Conservation (phyloP, 1,140 invertebrate species). For the Danaus plexippus region DNA sequence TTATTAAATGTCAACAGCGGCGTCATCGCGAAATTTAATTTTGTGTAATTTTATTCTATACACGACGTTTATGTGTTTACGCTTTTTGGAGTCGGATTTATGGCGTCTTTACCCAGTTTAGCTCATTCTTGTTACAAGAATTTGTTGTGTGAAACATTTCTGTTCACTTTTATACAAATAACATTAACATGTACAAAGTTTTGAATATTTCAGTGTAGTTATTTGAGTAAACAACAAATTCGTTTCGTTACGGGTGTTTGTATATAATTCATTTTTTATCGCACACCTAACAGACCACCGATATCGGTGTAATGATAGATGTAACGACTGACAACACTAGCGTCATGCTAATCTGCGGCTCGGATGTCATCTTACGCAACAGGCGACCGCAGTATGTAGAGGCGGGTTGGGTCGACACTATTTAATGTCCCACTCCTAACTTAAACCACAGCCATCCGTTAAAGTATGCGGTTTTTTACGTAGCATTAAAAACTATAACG, state of each 20-base stretch:
- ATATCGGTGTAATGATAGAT: too few species aligned
- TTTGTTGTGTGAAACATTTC: too few species aligned
- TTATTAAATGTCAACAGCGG: slow-evolving; percentile 20
- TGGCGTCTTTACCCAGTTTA: background rate
- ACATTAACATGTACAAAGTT: too few species aligned
- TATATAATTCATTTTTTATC: too few species aligned
- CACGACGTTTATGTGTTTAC: slow-evolving; percentile 14
- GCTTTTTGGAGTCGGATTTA: slow-evolving; percentile 9
- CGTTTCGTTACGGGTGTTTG: background rate
- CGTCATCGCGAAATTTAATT: slow-evolving; percentile 16
- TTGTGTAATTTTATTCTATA: slow-evolving; percentile 12
- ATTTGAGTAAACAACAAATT: slow-evolving; percentile 20
- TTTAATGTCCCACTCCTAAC: slow-evolving; percentile 44
- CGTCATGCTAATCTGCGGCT: slow-evolving; percentile 60
- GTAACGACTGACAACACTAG: slow-evolving; percentile 30
- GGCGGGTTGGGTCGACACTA: slow-evolving; percentile 48
- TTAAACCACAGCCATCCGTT: slow-evolving; percentile 27
- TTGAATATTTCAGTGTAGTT: background rate
- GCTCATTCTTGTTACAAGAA: too few species aligned
- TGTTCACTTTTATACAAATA: too few species aligned
- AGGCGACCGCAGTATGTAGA: slow-evolving; percentile 52
- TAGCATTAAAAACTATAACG: too few species aligned
- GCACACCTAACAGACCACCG: too few species aligned
- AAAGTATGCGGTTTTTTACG: slow-evolving; percentile 7
- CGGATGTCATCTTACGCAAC: slow-evolving; percentile 69